Evolutionary conservation across 2,888 invertebrate species (phyloP).

Genomic region (Odontocerum albicorne): DNA sequence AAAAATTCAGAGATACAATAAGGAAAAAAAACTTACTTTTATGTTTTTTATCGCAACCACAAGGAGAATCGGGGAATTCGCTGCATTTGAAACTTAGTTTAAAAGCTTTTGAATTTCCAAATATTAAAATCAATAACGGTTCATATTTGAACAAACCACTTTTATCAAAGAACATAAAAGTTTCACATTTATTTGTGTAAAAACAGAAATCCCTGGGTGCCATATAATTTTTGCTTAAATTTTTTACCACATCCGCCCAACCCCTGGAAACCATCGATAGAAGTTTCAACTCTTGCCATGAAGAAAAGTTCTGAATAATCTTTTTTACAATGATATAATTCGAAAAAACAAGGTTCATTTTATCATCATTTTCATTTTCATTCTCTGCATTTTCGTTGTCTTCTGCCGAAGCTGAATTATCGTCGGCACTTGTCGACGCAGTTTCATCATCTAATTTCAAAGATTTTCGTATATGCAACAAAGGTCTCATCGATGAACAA

Average conservation of each 20-base stretch:
- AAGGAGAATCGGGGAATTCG: slow-evolving; percentile 11
- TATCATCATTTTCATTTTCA: neutral
- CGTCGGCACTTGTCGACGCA: neutral
- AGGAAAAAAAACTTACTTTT: slow-evolving; percentile 44
- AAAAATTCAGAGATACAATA: neutral
- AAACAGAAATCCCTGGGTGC: slow-evolving; percentile 41
- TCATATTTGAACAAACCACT: neutral
- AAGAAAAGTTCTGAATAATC: slow-evolving; percentile 45
- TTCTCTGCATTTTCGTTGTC: neutral
- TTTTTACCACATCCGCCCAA: slow-evolving; percentile 47
- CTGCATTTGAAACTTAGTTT: slow-evolving; percentile 3
- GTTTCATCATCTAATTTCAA: neutral
- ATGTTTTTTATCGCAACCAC: slow-evolving; percentile 44
- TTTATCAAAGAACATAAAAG: slow-evolving; percentile 39
- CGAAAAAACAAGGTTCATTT: slow-evolving; percentile 39
- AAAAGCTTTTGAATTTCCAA: slow-evolving; percentile 9
- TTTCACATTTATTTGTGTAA: neutral
- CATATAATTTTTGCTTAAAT: slow-evolving; percentile 46
- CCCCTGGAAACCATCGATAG: slow-evolving; percentile 49
- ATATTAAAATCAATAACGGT: slow-evolving; percentile 20
- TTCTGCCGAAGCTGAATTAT: neutral
- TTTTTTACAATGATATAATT: slow-evolving; percentile 54
- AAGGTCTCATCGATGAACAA: slow-evolving; percentile 1
- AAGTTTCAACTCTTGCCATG: slow-evolving; percentile 51
- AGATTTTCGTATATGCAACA: neutral